Evolutionary conservation across 2,888 invertebrate species (phyloP).

Genomic region (Troglohyphantes excavatus): DNA sequence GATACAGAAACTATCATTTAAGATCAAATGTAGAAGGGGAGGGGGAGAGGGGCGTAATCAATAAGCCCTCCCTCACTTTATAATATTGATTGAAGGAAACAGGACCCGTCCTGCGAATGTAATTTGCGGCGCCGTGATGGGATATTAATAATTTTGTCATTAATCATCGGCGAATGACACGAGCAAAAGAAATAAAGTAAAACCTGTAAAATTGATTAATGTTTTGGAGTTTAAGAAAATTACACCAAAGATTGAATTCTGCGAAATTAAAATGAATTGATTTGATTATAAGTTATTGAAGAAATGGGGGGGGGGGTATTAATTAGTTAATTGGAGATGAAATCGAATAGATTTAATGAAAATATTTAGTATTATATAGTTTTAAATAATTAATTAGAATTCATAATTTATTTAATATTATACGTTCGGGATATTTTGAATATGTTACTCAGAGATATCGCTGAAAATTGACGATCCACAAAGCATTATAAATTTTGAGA

Average conservation of each 20-base stretch:
- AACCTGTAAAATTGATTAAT: constrained; percentile 45
- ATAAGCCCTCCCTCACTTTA: neutral
- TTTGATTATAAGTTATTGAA: neutral
- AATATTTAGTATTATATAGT: too few species aligned
- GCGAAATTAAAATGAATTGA: neutral
- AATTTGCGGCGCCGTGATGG: constrained; percentile 17
- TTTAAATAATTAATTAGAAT: too few species aligned
- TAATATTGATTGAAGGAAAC: constrained; percentile 46
- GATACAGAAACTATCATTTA: constrained; percentile 12
- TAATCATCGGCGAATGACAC: constrained; percentile 50
- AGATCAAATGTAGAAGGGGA: neutral
- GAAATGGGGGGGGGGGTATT: too few species aligned
- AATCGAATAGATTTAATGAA: too few species aligned
- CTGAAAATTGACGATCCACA: too few species aligned
- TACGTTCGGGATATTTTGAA: too few species aligned
- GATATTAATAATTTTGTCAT: constrained; percentile 54
- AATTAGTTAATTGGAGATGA: too few species aligned
- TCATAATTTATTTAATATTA: too few species aligned
- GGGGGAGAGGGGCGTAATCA: neutral
- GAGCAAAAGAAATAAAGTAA: constrained; percentile 13
- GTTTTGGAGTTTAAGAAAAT: neutral
- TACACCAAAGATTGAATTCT: neutral
- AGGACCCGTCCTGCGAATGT: constrained; percentile 1
- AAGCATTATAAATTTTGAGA: too few species aligned
- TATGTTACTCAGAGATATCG: too few species aligned